Evolutionary conservation across 2,113 vertebrate species (phyloP), one percentile per base, ranked within the genome.

Genomic region (Cynoglossus semilaevis): DNA sequence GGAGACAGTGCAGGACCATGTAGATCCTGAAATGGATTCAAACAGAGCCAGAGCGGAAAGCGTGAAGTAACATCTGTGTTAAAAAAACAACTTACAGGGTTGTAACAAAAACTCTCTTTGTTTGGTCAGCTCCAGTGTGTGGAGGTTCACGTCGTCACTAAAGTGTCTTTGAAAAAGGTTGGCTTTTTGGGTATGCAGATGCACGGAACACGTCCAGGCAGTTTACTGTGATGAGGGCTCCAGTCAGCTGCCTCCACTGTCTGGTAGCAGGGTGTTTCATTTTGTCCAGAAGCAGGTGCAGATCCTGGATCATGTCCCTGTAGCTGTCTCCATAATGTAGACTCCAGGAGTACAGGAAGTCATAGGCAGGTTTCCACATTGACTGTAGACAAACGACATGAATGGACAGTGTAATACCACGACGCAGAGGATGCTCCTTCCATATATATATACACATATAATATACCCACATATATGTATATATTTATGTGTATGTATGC

Each of bases 361-460:
- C 97, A 75, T 97, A 98, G 7, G 97, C 97, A 71, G 96, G 97
- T 70, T 98, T 99, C 97, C 97, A 99, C 95, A 97, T 97, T 42
- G 93, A 92, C 97, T 98, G 72, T 2, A 6, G 6, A 29, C 22
- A 29, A 29, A 29, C 12, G 88, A 70, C n/a, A 47, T 12, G 65
- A 59, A 16, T 69, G 35, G 46, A 49, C 53, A 62, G 8, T 9
- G 11, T 18, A 12, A 61, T 12, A 13, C 2, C 12, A 38, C 12
- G 9, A 38, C 9, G 12, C 1, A 13, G 1, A 41, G 4, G 11
- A 1, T 41, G 38, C 12, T 13, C 10, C 10, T 2, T 38, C 11
- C 37, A 38, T n/a, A n/a, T n/a, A n/a, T n/a, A n/a, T n/a, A n/a
- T n/a, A n/a, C n/a, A n/a, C n/a, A n/a, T n/a, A n/a, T n/a, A n/a